Evolutionary conservation across 2,888 invertebrate genomes (phyloP).

Genomic region (Amphiduros pacificus): DNA sequence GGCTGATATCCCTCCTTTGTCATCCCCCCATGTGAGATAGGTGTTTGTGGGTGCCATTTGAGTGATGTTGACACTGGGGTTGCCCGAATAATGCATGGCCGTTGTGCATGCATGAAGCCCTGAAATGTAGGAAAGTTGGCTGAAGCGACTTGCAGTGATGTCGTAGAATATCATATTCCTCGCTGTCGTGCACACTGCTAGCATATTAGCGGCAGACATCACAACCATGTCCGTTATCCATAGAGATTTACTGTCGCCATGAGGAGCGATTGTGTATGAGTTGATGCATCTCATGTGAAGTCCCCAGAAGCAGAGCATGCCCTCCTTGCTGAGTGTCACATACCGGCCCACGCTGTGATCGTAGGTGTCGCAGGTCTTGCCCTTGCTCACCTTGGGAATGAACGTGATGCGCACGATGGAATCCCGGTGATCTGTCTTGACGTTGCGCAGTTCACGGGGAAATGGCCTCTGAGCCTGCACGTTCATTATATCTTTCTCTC

Average conservation of each 20-base stretch:
- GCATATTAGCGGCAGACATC: slow-evolving; percentile 76
- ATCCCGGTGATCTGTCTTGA: slow-evolving; percentile 3
- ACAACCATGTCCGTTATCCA: slow-evolving; percentile 76
- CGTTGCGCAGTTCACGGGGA: neutral
- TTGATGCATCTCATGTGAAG: slow-evolving; percentile 55
- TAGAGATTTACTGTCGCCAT: slow-evolving; percentile 15
- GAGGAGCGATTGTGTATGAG: too few relatives aligned
- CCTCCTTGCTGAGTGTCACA: slow-evolving; percentile 76
- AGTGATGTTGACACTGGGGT: neutral
- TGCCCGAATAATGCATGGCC: slow-evolving; percentile 1
- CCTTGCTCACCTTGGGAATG: neutral
- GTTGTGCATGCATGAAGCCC: slow-evolving; percentile 1
- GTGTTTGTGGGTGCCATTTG: slow-evolving; percentile 1
- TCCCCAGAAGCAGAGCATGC: slow-evolving; percentile 75
- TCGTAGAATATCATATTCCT: slow-evolving; percentile 76
- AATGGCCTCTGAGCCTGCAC: neutral
- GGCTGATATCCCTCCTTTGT: slow-evolving; percentile 64
- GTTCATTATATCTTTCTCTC: slow-evolving; percentile 46
- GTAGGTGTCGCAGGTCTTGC: neutral
- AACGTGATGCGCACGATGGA: slow-evolving; percentile 12
- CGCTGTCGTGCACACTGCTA: slow-evolving; percentile 78
- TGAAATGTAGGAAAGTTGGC: too few relatives aligned
- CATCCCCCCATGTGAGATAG: slow-evolving; percentile 72
- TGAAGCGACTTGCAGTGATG: slow-evolving; percentile 23
- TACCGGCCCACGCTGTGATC: slow-evolving; percentile 66